Evolutionary conservation across 2,797 vertebrate species (phyloP), one percentile per base, ranked within the genome.

Genomic region (Sebastes wilsoni): DNA sequence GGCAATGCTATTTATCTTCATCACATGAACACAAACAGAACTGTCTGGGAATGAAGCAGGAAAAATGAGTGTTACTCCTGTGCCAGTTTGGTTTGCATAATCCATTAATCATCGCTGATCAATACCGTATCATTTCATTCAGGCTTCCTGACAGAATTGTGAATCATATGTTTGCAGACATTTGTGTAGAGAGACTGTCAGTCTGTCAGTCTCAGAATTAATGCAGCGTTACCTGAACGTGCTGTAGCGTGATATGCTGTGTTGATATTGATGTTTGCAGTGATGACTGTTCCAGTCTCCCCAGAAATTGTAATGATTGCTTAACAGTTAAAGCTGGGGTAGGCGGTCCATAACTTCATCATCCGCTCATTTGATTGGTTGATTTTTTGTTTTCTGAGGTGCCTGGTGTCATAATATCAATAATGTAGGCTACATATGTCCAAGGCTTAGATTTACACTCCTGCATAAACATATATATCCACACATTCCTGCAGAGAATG

Each of bases 1-100:
- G 52, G 55, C 88, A 89, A 9, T 2, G 36, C 54, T 58, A 82
- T 89, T 87, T 34, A 75, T 90, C 81, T 89, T 85, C 80, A 87
- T 88, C 70, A 72, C 66, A 12, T 8, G 36, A 70, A 22, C 52
- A 76, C 75, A 81, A 78, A 77, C 77, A 66, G 42, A 36, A 34
- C 30, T 81, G 80, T 85, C 85, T 72, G 28, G 3, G 61, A 77
- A 25, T 14, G 30, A 60, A 82, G 55, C 16, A 87, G 79, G 72
- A 83, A 76, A 87, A 81, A 85, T 62, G 18, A 28, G 32, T 10
- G 46, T 81, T 80, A 74, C 84, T 83, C 62, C 16, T 38, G 28
- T 83, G 82, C 85, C 83, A 27, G 20, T 72, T 74, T 27, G 59
- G 34, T 74, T 83, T 82, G 52, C 75, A 82, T 88, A 62, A 74